Evolutionary conservation across 1,140 invertebrate species (phyloP).

Genomic region (Linepithema humile): DNA sequence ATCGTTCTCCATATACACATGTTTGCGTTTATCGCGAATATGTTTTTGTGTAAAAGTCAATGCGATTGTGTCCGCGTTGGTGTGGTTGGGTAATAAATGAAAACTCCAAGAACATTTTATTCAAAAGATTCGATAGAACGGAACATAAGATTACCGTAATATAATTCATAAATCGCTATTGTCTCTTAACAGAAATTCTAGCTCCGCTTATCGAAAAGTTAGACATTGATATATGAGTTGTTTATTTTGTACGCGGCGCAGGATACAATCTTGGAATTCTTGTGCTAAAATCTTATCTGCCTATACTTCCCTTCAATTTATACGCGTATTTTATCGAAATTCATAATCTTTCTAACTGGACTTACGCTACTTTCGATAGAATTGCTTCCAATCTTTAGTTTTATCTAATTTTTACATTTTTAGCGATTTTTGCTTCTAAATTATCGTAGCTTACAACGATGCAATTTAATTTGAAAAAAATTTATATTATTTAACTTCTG

Average conservation of each 20-base stretch:
- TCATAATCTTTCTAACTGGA: neutral
- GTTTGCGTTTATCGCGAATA: neutral
- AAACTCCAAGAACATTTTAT: conserved; percentile 1
- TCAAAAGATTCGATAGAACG: neutral
- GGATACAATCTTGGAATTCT: neutral
- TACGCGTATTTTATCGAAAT: neutral
- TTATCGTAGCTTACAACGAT: neutral
- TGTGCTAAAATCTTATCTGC: neutral
- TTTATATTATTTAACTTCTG: neutral
- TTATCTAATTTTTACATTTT: neutral
- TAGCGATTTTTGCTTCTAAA: too few relatives aligned
- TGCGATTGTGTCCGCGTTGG: neutral
- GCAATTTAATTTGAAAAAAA: neutral
- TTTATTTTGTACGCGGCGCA: neutral
- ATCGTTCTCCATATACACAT: neutral
- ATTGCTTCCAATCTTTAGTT: neutral
- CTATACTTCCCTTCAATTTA: neutral
- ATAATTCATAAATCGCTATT: neutral
- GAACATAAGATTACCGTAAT: neutral
- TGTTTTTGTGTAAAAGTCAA: neutral
- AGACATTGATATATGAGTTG: neutral
- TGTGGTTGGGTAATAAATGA: neutral
- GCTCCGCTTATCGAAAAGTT: neutral
- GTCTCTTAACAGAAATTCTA: neutral
- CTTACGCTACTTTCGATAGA: neutral